phyloP scores from a whole-genome alignment of 2,113 vertebrate species.

The Bufo bufo region DNA sequence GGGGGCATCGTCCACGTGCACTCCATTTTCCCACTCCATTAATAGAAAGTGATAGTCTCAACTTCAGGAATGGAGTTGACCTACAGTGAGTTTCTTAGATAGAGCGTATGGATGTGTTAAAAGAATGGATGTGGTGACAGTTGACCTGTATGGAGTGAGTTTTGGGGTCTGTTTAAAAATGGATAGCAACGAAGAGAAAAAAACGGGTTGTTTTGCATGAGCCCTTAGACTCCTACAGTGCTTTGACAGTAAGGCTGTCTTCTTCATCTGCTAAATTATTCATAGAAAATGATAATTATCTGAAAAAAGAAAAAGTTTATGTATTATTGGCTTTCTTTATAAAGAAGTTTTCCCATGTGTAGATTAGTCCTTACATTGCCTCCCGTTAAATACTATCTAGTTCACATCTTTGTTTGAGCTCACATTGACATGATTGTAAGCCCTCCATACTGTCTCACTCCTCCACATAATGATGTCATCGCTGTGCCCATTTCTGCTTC shows the following conservation, averaged over 20 bases:
- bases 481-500: neutral
- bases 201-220: too few relatives aligned
- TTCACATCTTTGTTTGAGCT: neutral
- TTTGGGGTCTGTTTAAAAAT: too few relatives aligned
- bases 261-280: neutral
- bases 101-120: too few relatives aligned
- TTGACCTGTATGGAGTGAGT: too few relatives aligned
- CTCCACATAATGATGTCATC: slow-evolving; percentile 1
- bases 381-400: neutral
- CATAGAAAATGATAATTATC: neutral
- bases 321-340: neutral
- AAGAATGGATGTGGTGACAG: too few relatives aligned
- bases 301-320: neutral
- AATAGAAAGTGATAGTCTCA: too few relatives aligned
- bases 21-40: too few relatives aligned
- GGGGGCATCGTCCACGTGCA: too few relatives aligned
- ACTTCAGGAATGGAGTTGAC: too few relatives aligned
- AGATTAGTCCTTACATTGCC: neutral
- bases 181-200: too few relatives aligned
- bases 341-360: neutral
- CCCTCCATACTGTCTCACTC: neutral
- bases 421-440: neutral
- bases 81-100: too few relatives aligned
- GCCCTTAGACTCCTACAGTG: neutral
- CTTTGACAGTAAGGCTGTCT: neutral